Base-by-base conservation (phyloP, 2,797 vertebrate genomes). In the Hozukius guyotensis region DNA sequence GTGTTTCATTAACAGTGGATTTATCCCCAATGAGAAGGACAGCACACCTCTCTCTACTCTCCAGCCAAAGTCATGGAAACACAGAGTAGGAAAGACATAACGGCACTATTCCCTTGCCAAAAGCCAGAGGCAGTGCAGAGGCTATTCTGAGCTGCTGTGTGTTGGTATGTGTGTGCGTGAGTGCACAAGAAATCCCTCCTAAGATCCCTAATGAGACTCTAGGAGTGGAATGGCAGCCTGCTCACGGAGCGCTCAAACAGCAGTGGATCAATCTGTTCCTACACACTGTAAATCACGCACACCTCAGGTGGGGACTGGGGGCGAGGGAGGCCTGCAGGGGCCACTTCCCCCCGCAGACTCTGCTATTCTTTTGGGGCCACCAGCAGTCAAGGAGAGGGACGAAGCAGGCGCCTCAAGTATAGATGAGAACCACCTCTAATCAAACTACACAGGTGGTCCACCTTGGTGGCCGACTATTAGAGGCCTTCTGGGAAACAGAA, bases 251-350 rank as follows among this genome's bases (percentile, higher is more conserved):
- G 83, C 89, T 93, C 90, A 88, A 89, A 93, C 87, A 86, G 93
- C 90, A 78, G 89, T 89, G 91, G 93, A 96, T 96, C 91, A 94
- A 92, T 94, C 92, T 85, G 75, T 78, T 88, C 88, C 85, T 90
- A 92, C 95, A 96, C 94, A 55, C 94, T 80, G 93, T 96, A 96
- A 96, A 96, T 96, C 95, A 95, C 87, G 82, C 88, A 88, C 92
- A 92, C 92, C 86, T 93, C 87, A 87, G 89, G 82, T 86, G 91
- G 91, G 88, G 90, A 86, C 87, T 76, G 74, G 75, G 2, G 87
- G 75, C 83, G 60, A 76, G 52, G 84, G 88, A 77, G 82, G 84
- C 80, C 88, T 71, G 85, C 81, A 55, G 90, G 83, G 90, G 78
- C 77, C 89, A 70, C 76, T 57, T 72, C 75, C 88, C 62, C 86